Evolutionary conservation across 2,113 vertebrate genomes (phyloP).

Genomic region (Rhinoptilus africanus): DNA sequence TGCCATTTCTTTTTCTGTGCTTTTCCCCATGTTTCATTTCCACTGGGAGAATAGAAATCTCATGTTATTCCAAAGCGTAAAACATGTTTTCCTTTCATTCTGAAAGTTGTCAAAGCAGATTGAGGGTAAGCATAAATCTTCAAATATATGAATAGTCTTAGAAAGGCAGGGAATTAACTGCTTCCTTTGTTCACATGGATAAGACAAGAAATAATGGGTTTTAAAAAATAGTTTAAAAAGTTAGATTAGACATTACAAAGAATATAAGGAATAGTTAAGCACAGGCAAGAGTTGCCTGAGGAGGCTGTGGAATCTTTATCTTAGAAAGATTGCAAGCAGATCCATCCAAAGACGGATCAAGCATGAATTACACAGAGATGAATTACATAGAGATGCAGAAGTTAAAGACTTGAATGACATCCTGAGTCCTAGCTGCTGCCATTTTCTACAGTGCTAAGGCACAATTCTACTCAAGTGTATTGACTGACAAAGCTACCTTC

Average conservation of each 20-base stretch:
- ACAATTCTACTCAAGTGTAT: neutral
- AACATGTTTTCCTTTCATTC: neutral
- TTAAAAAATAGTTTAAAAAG: neutral
- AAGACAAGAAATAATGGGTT: neutral
- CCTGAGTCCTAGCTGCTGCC: neutral
- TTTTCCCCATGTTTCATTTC: neutral
- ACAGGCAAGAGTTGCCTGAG: neutral
- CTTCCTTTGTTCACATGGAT: neutral
- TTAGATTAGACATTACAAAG: neutral
- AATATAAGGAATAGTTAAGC: neutral
- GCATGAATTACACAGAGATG: neutral
- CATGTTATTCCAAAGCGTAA: neutral
- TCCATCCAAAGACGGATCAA: neutral
- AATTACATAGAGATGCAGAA: neutral
- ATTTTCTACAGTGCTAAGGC: neutral
- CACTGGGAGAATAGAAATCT: neutral
- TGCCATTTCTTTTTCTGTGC: neutral
- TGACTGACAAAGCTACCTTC: neutral
- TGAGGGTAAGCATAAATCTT: neutral
- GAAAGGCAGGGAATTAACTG: neutral
- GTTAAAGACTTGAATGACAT: neutral
- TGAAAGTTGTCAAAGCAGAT: neutral
- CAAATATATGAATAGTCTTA: neutral
- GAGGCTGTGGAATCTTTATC: neutral
- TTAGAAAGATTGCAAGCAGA: neutral